These are phyloP conservation scores for Zosterops japonicus DNA, from an alignment of 2,113 vertebrate genomes.

Conservation along the genomic window DNA sequence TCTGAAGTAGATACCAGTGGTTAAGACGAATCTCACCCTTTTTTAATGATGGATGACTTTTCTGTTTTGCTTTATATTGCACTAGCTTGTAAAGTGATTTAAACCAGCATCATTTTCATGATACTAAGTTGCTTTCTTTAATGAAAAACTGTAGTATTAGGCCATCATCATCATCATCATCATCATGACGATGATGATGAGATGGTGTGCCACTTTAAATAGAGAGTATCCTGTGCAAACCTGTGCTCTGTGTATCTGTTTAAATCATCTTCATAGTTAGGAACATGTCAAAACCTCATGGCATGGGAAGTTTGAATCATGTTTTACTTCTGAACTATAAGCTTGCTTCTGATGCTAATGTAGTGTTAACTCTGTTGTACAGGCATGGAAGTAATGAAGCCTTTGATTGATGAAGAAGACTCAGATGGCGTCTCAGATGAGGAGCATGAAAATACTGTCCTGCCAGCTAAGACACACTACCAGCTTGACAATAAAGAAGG, in stretches of 20 bases:
- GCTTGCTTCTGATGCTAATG: background rate
- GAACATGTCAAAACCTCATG: background rate
- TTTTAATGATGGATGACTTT: background rate
- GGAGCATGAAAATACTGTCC: conserved; percentile 65
- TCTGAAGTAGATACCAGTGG: background rate
- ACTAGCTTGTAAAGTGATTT: background rate
- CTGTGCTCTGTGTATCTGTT: background rate
- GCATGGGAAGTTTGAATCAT: background rate
- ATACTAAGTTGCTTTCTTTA: background rate
- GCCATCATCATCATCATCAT: no score
- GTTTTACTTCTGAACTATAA: background rate
- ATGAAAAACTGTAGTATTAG: background rate
- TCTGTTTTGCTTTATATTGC: background rate
- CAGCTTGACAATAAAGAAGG: conserved; percentile 65
- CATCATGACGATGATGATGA: no score
- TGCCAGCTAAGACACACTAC: conserved; percentile 70
- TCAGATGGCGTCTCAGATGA: conserved; percentile 74
- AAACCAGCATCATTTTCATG: background rate
- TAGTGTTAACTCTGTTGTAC: background rate
- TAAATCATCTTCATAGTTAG: background rate
- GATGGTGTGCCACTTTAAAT: background rate
- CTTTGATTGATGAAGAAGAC: conserved; percentile 76
- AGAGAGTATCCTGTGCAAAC: background rate
- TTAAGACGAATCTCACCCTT: background rate
- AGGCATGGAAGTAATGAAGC: conserved; percentile 83